phyloP scores from a whole-genome alignment of 2,888 invertebrate species.

The Cephus rjabovi region DNA sequence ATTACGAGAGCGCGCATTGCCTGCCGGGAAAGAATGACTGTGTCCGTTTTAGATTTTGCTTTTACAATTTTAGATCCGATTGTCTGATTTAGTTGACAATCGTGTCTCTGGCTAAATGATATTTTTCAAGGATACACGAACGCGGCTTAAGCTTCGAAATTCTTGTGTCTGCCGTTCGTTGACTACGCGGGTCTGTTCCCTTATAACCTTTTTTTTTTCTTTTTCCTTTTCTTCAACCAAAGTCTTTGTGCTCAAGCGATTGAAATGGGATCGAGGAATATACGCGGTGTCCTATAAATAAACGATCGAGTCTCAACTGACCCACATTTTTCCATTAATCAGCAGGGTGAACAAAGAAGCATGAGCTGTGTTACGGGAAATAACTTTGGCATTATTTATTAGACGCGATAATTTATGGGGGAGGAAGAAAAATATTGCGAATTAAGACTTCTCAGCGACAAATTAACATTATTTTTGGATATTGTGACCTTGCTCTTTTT shows the following conservation, averaged over 20 bases:
- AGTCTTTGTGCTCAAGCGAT: background rate
- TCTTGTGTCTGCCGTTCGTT: too few relatives aligned
- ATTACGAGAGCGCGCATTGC: background rate
- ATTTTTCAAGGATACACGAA: background rate
- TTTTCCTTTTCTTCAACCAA: background rate
- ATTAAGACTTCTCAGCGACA: background rate
- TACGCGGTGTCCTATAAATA: constrained; percentile 16
- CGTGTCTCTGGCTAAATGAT: background rate
- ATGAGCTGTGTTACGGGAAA: background rate
- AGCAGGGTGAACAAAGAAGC: background rate
- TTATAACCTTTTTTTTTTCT: too few relatives aligned
- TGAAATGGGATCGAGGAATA: background rate
- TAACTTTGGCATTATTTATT: background rate
- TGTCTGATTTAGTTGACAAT: background rate
- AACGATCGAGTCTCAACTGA: constrained; percentile 11
- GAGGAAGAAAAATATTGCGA: too few relatives aligned
- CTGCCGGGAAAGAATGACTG: too few relatives aligned
- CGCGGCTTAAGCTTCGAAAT: too few relatives aligned
- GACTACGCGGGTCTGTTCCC: too few relatives aligned
- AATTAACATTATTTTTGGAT: background rate
- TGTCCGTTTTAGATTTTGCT: background rate
- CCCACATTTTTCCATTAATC: constrained; percentile 10
- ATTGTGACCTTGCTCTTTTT: background rate
- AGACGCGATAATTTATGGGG: too few relatives aligned
- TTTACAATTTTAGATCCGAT: background rate